Percentiles rank a stretch among this genome's conserved stretches.
These are phyloP conservation scores for Petrolisthes cinctipes DNA, from an alignment of 2,888 invertebrate species.

Conservation along the genomic window DNA sequence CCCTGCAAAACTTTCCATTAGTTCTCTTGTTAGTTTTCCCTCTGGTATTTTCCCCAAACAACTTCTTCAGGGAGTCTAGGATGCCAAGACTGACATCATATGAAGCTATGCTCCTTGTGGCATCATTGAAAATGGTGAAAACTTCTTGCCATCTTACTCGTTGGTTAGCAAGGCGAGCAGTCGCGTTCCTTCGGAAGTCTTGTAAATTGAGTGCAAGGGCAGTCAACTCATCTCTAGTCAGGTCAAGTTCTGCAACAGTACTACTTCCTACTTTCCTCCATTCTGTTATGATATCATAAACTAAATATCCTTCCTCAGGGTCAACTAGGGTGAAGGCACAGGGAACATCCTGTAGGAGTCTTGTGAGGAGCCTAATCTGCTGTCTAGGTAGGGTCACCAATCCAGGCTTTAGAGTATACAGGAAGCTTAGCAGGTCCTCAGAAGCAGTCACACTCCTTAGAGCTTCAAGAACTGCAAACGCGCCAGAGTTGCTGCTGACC, in stretches of 20 bases:
- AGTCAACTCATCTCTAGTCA: not conserved
- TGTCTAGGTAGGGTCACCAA: not conserved
- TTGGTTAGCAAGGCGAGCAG: not conserved
- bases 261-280: not conserved
- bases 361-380: not conserved
- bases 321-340: conserved; percentile 38
- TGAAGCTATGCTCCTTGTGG: not conserved
- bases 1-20: not conserved
- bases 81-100: not conserved
- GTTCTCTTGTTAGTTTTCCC: not conserved
- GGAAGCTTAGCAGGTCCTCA: conserved; percentile 12
- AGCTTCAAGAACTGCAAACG: not conserved
- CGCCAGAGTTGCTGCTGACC: not conserved
- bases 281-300: not conserved
- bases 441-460: conserved; percentile 26
- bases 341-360: conserved; percentile 8
- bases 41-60: not conserved
- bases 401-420: not conserved
- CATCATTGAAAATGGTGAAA: not conserved
- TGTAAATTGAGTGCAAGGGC: not conserved
- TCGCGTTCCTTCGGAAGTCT: not conserved
- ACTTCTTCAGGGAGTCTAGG: not conserved
- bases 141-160: conserved; percentile 1
- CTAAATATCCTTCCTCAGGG: not conserved
- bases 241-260: not conserved